Evolutionary conservation across 1,140 invertebrate species (phyloP).

Genomic region (Philopotamus ludificatus): DNA sequence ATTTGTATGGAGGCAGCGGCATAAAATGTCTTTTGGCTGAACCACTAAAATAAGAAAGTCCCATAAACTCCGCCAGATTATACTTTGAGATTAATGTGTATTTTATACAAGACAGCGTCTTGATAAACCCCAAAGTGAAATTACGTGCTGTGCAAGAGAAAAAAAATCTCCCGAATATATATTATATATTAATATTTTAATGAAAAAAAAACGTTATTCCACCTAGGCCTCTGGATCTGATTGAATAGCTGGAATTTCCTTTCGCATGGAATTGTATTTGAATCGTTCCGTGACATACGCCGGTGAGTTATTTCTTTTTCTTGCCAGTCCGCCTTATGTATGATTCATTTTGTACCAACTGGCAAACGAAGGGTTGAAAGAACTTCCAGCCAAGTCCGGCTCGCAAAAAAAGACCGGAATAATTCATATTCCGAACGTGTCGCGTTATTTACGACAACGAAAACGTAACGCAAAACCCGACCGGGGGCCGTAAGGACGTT

Average conservation of each 20-base stretch:
- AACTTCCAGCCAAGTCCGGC: constrained; percentile 32
- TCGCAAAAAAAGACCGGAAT: constrained; percentile 45
- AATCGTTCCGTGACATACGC: constrained; percentile 36
- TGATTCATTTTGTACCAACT: constrained; percentile 51
- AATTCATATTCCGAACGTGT: constrained; percentile 56
- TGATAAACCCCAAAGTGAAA: constrained; percentile 17
- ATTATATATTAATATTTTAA: constrained; percentile 12
- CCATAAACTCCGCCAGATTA: constrained; percentile 31
- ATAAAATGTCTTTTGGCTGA: constrained; percentile 22
- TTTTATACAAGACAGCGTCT: constrained; percentile 25
- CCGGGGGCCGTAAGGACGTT: constrained; percentile 30
- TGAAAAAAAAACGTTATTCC: constrained; percentile 19
- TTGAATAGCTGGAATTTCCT: constrained; percentile 6
- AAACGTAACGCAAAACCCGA: constrained; percentile 42
- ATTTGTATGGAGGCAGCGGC: constrained; percentile 31
- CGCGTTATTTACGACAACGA: constrained; percentile 47
- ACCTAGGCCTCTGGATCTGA: background rate
- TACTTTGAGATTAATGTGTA: constrained; percentile 28
- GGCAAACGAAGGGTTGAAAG: constrained; percentile 29
- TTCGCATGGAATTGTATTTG: constrained; percentile 26
- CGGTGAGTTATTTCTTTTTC: constrained; percentile 30
- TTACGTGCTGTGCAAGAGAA: constrained; percentile 7
- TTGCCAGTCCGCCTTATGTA: constrained; percentile 47
- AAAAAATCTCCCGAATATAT: background rate
- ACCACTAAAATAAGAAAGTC: constrained; percentile 29